Base-by-base conservation (phyloP, 2,888 invertebrate species). In the Lypha dubia region DNA sequence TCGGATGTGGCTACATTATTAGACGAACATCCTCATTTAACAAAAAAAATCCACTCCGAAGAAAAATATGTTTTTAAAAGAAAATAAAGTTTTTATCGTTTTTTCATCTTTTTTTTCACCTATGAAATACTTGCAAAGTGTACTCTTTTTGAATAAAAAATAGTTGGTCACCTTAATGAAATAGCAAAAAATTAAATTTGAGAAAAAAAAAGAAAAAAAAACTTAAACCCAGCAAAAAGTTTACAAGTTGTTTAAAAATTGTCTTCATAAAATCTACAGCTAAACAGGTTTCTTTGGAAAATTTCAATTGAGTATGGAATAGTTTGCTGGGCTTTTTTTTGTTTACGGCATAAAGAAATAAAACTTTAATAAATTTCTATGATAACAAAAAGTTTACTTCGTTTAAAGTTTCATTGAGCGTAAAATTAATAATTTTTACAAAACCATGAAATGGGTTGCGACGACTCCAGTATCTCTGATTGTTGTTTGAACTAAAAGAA, bases 371-470 rank as follows among this genome's bases (percentile, higher is more conserved):
- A 51, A 20, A 32, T 51, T 51, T 15, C 20, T 58, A 58, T 53
- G 35, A 22, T 51, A 9, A 22, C 51, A 24, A 51, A 6, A 53
- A 51, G 13, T 70, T 56, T 2, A 17, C 41, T 11, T 17, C 11
- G 17, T 70, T 56, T 56, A 7, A 53, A 56, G 38, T 70, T 70
- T 41, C 28, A 56, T 56, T 70, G 9, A 67, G 35, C 32, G 51
- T 51, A 22, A 68, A 68, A 38, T 68, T 38, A 17, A 24, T 38
- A 24, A 51, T 51, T 35, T 67, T 53, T 24, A 9, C 35, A 38
- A 41, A 41, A 22, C 8, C 35, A 46, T 60, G 6, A 24, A 70
- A 56, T 44, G 22, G 28, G 17, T 44, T 2, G 44, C 13, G 32
- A 28, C 13, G 32, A 1, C 38, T 9, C 28, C 38, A n/a, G 38